Conservation (phyloP, 2,113 vertebrate species). For the Arothron firmamentum region DNA sequence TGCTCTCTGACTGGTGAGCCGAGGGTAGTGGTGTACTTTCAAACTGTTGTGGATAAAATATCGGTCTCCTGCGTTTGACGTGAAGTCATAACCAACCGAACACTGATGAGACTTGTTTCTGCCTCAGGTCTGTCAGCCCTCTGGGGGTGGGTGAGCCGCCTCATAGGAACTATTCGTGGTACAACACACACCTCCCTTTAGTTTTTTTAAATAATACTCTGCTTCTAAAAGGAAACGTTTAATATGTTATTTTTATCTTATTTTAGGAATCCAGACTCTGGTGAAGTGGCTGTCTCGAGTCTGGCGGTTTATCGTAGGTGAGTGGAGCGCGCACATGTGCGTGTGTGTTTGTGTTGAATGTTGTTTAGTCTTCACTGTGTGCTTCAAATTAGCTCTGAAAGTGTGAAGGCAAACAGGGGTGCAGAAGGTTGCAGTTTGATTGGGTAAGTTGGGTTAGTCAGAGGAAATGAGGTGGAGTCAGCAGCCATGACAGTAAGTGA, state of each 20-base stretch:
- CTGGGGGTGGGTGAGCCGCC: slow-evolving; percentile 64
- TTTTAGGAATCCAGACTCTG: slow-evolving; percentile 60
- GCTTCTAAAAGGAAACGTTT: background rate
- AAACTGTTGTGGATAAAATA: background rate
- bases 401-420: slow-evolving; percentile 2
- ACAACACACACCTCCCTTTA: background rate
- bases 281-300: slow-evolving; percentile 48
- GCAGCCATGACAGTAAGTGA: slow-evolving; percentile 12
- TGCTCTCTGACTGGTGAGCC: slow-evolving; percentile 69
- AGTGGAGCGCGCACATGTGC: slow-evolving; percentile 14
- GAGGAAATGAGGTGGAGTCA: slow-evolving; percentile 4
- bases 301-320: slow-evolving; percentile 53
- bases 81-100: background rate
- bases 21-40: too few species aligned
- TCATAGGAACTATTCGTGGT: slow-evolving; percentile 66
- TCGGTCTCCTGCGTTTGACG: background rate
- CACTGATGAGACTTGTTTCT: background rate
- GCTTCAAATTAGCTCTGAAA: slow-evolving; percentile 7
- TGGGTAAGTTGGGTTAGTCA: background rate
- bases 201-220: background rate
- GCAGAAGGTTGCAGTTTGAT: slow-evolving; percentile 1
- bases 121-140: slow-evolving; percentile 59
- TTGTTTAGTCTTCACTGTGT: slow-evolving; percentile 9
- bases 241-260: background rate
- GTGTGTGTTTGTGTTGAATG: background rate